Evolutionary conservation across 1,140 invertebrate species (phyloP).

Genomic region (Lasioglossum albipes): DNA sequence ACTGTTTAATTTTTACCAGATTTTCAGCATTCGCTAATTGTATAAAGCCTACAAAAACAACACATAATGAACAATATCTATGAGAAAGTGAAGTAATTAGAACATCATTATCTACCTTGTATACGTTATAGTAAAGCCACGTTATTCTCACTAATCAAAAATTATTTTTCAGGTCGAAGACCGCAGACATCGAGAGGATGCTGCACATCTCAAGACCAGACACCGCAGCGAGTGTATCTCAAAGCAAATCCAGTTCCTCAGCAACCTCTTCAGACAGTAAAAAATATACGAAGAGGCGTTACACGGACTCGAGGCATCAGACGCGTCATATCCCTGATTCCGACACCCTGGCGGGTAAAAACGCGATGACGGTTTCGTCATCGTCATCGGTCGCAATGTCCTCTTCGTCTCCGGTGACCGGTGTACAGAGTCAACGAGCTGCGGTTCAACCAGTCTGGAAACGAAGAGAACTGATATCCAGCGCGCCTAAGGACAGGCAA

Average conservation of each 20-base stretch:
- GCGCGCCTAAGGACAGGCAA: slow-evolving; percentile 82
- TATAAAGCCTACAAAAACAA: no score
- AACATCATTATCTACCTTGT: no score
- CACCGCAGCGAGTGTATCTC: slow-evolving; percentile 25
- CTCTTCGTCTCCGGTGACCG: slow-evolving; percentile 56
- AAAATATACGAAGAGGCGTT: slow-evolving; percentile 83
- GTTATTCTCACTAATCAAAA: not conserved
- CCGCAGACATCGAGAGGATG: slow-evolving; percentile 85
- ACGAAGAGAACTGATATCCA: slow-evolving; percentile 89
- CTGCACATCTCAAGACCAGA: slow-evolving; percentile 74
- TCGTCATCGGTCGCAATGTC: slow-evolving; percentile 53
- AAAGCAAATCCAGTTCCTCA: slow-evolving; percentile 60
- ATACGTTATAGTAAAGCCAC: no score
- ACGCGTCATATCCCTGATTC: slow-evolving; percentile 83
- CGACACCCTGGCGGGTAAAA: slow-evolving; percentile 76
- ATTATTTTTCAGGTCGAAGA: slow-evolving; percentile 81
- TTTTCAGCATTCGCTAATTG: no score
- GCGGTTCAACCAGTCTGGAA: slow-evolving; percentile 85
- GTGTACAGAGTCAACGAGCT: slow-evolving; percentile 71
- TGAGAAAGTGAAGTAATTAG: no score
- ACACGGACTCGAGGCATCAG: slow-evolving; percentile 83
- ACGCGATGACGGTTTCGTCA: slow-evolving; percentile 46
- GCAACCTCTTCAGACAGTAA: slow-evolving; percentile 79
- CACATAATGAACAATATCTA: no score
- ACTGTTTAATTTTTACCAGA: no score